Base-by-base conservation (phyloP, 2,888 invertebrate species). In the Acrobasis repandana region DNA sequence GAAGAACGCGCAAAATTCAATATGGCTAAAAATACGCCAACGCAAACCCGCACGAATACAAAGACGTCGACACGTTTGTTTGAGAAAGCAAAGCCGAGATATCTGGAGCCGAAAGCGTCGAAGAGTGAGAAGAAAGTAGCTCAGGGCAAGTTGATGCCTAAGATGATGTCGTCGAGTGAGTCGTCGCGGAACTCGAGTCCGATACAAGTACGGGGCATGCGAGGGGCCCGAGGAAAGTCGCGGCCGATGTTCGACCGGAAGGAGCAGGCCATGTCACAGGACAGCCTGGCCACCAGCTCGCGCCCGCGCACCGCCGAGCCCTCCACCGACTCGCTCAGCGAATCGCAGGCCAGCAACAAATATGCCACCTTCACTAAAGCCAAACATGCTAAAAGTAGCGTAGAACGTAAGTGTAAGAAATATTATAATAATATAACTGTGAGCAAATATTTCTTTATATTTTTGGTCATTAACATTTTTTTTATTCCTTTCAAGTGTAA, bases 141-240 rank as follows among this genome's bases (percentile, higher is more conserved):
- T 18, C 67, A 82, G 2, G 89, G 86, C 36, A 92, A 90, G 61
- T 73, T 90, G 18, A 79, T 85, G 18, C 86, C 90, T 48, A 91
- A 90, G 65, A 86, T 93, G 76, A 85, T 93, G 15, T 94, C 94
- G 0, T 94, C 94, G 0, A 94, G 93, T 54, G 95, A 95, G 70
- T 95, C 95, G 0, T 95, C 95, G 0, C 90, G 95, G 11, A 95
- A 95, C 64, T 94, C 95, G 1, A 95, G 95, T 71, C 95, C 95
- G 1, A 93, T 94, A n/a, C 38, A 43, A 14, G n/a, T 38, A 38
- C 54, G 38, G 65, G 83, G 93, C 0, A 77, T 71, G 50, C 85
- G 89, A 66, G 72, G 61, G 9, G 14, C 14, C 43, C 82, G 69
- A 68, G 79, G 66, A 6, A 85, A 85, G 62, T 73, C 77, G 1